Conservation (phyloP, 1,140 invertebrate genomes). For the Drosophila navojoa region DNA sequence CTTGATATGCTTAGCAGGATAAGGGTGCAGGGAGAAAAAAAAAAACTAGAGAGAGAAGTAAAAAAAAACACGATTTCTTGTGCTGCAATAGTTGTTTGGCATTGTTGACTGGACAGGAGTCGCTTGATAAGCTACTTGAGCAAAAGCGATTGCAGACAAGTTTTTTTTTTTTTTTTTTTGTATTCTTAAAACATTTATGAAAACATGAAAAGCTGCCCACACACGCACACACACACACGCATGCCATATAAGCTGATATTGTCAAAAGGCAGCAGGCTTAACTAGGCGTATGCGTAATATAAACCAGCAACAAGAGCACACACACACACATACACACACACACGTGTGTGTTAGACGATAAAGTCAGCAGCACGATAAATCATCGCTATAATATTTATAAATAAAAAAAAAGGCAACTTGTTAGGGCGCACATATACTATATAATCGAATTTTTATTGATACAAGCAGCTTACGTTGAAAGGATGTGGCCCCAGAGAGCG, state of each 20-base stretch:
- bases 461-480: constrained; percentile 80
- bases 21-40: constrained; percentile 8
- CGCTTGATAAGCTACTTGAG: constrained; percentile 75
- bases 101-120: constrained; percentile 7
- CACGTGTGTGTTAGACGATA: constrained; percentile 56
- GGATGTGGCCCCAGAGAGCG: constrained; percentile 43
- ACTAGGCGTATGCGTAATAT: constrained; percentile 71
- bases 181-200: constrained; percentile 77
- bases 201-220: constrained; percentile 58
- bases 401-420: constrained; percentile 30
- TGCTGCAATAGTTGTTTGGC: constrained; percentile 20
- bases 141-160: constrained; percentile 34
- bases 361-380: constrained; percentile 79
- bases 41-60: neutral
- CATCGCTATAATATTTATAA: constrained; percentile 64
- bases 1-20: constrained; percentile 61
- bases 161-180: constrained; percentile 6
- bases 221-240: neutral
- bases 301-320: constrained; percentile 31
- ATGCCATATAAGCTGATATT: constrained; percentile 61
- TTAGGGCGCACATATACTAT: constrained; percentile 41
- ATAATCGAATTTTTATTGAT: constrained; percentile 83
- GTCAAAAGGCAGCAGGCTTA: constrained; percentile 49
- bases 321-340: too few species aligned
- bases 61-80: constrained; percentile 1